A percentile compares a stretch with the other conserved stretches of the same genome.
Conservation (phyloP, 2,888 invertebrate species). For the Uloborus plumipes region DNA sequence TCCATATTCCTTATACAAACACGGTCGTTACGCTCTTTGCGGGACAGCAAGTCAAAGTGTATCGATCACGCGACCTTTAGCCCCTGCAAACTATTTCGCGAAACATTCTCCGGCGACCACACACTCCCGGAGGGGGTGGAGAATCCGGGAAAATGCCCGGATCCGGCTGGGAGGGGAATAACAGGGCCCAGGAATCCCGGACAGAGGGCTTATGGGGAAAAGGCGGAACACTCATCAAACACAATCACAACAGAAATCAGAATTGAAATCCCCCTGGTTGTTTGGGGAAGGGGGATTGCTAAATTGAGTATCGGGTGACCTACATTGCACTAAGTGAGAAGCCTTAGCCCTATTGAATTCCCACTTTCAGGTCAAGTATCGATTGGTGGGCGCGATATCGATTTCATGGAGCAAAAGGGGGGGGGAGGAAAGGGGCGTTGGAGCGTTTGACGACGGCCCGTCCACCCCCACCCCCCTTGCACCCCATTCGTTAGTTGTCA, state of each 20-base stretch:
- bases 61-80: background rate
- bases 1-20: no score
- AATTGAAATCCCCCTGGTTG: slow-evolving; percentile 27
- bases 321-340: slow-evolving; percentile 57
- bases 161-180: background rate
- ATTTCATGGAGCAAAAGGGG: slow-evolving; percentile 21
- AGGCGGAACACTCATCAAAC: slow-evolving; percentile 50
- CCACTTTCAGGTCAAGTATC: slow-evolving; percentile 63
- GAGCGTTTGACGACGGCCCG: slow-evolving; percentile 26
- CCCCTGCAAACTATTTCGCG: slow-evolving; percentile 29
- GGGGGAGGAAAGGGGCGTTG: background rate
- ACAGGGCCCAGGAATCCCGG: slow-evolving; percentile 34
- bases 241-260: slow-evolving; percentile 63
- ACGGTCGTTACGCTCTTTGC: background rate
- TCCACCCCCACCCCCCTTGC: background rate
- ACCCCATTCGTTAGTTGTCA: slow-evolving; percentile 53
- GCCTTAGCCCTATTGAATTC: slow-evolving; percentile 57
- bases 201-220: slow-evolving; percentile 48
- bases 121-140: slow-evolving; percentile 6
- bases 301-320: slow-evolving; percentile 59
- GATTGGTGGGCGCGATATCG: slow-evolving; percentile 52
- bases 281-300: slow-evolving; percentile 37
- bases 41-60: background rate
- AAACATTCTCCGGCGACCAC: slow-evolving; percentile 47
- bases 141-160: slow-evolving; percentile 10